Percentiles rank a stretch among this genome's conserved stretches.
phyloP scores from a whole-genome alignment of 1,140 invertebrate species.

The Medauroidea extradentata region DNA sequence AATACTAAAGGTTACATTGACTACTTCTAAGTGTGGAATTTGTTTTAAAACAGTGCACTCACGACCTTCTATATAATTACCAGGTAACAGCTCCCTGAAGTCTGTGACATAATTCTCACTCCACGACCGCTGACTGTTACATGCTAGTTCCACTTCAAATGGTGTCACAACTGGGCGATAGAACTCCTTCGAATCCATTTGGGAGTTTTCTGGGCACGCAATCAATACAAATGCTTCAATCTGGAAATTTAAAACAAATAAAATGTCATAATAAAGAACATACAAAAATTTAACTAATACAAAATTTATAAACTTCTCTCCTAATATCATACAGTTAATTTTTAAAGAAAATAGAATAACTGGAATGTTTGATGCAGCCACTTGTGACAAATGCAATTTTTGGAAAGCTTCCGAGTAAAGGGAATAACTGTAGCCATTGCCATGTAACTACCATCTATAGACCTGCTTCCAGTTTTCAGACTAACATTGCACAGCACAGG shows the following conservation, averaged over 20 bases:
- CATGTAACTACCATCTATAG: too few species aligned
- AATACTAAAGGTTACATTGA: too few species aligned
- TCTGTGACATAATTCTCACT: constrained; percentile 67
- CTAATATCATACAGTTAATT: background rate
- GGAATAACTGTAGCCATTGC: too few species aligned
- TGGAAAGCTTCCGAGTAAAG: too few species aligned
- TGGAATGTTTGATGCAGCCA: too few species aligned
- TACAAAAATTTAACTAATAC: background rate
- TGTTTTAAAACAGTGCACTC: too few species aligned
- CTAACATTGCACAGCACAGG: too few species aligned
- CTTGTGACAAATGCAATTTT: too few species aligned
- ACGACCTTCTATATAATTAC: too few species aligned
- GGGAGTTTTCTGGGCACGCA: constrained; percentile 81
- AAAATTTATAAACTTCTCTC: background rate
- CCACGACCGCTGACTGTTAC: constrained; percentile 52
- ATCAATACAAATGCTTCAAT: constrained; percentile 89
- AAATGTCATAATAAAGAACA: background rate
- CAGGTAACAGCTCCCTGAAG: constrained; percentile 69
- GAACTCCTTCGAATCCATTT: constrained; percentile 76
- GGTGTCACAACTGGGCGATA: constrained; percentile 88
- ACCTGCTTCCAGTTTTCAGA: too few species aligned
- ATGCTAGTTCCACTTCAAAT: constrained; percentile 87
- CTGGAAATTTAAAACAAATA: constrained; percentile 38
- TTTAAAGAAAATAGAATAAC: background rate
- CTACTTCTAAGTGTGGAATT: too few species aligned